Evolutionary conservation across 2,113 vertebrate species (phyloP).

Genomic region (Peromyscus californicus): DNA sequence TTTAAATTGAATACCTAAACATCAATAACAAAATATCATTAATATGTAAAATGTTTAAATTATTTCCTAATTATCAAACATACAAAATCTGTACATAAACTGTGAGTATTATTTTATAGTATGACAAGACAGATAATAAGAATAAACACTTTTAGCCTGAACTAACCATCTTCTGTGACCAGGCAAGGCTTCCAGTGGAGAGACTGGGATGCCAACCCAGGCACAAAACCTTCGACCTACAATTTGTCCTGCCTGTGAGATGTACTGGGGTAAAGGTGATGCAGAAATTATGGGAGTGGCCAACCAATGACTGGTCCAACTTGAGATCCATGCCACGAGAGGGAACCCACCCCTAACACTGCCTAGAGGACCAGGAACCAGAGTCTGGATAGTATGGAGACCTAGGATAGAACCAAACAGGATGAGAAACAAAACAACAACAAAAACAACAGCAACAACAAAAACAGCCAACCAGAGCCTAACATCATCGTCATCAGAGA

Average conservation of each 20-base stretch:
- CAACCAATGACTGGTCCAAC: neutral
- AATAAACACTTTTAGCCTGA: constrained; percentile 8
- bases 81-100: neutral
- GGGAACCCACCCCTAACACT: neutral
- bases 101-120: constrained; percentile 11
- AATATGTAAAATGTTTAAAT: neutral
- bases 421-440: too few species aligned
- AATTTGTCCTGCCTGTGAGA: neutral
- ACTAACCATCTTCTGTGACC: neutral
- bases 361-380: neutral
- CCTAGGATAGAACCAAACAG: neutral
- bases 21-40: neutral
- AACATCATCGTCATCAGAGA: neutral
- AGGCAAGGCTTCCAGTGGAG: neutral
- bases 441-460: too few species aligned
- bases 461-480: neutral
- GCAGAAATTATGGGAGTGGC: neutral
- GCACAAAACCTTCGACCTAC: neutral
- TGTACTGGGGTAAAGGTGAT: neutral
- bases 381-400: neutral
- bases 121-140: constrained; percentile 32
- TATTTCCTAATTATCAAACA: constrained; percentile 11
- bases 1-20: constrained; percentile 41
- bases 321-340: neutral
- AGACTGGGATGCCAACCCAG: neutral